phyloP scores from a whole-genome alignment of 2,888 invertebrate species.

The Diachrysia chrysitis region DNA sequence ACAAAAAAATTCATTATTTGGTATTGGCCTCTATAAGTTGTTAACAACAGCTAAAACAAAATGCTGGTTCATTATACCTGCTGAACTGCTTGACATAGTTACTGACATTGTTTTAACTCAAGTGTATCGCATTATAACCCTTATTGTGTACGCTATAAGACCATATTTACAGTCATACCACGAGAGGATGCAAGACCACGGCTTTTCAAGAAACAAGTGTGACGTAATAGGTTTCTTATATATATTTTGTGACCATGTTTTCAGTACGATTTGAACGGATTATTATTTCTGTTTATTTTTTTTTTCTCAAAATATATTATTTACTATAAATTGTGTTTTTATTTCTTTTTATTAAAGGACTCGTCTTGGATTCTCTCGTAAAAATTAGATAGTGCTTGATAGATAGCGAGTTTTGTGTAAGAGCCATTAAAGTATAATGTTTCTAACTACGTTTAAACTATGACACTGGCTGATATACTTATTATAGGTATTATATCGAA shows the following conservation, averaged over 20 bases:
- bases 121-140: slow-evolving; percentile 51
- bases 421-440: neutral
- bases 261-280: slow-evolving; percentile 34
- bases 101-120: slow-evolving; percentile 46
- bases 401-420: slow-evolving; percentile 7
- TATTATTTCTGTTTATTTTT: slow-evolving; percentile 35
- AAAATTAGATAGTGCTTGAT: slow-evolving; percentile 19
- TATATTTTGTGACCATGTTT: slow-evolving; percentile 37
- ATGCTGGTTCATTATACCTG: slow-evolving; percentile 44
- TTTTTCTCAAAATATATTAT: slow-evolving; percentile 45
- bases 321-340: slow-evolving; percentile 36
- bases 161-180: slow-evolving; percentile 36
- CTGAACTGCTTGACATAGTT: slow-evolving; percentile 40
- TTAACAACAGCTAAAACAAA: neutral
- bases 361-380: slow-evolving; percentile 34
- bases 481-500: neutral
- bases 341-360: slow-evolving; percentile 20
- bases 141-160: slow-evolving; percentile 52
- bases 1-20: neutral
- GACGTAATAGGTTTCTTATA: slow-evolving; percentile 19
- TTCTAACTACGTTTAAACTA: slow-evolving; percentile 23
- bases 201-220: slow-evolving; percentile 4
- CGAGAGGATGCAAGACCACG: slow-evolving; percentile 44
- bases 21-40: too few relatives aligned
- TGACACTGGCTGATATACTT: slow-evolving; percentile 13